Percentiles rank a stretch among this genome's conserved stretches.
These are phyloP conservation scores for Lycaena phlaeas DNA, from an alignment of 2,888 invertebrate species.

Conservation along the genomic window DNA sequence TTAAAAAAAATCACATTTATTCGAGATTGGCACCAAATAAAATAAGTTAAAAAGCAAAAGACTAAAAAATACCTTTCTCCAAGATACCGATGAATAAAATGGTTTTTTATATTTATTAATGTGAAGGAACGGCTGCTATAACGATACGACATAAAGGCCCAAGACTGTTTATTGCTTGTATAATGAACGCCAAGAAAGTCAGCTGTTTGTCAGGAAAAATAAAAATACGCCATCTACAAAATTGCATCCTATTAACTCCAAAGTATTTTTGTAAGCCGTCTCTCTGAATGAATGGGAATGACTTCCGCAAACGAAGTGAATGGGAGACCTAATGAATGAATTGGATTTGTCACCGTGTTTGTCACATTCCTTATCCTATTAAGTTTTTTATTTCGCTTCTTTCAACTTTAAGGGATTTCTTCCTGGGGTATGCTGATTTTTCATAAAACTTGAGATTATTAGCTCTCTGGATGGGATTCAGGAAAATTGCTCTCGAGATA, in stretches of 20 bases:
- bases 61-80: no score
- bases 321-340: constrained; percentile 13
- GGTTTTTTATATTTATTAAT: no score
- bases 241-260: not conserved
- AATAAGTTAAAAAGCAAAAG: no score
- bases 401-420: not conserved
- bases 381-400: constrained; percentile 4
- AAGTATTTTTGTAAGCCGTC: not conserved
- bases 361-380: constrained; percentile 10
- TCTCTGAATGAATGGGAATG: constrained; percentile 5
- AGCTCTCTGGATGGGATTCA: no score
- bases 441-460: not conserved
- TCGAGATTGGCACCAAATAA: no score
- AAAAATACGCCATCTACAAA: not conserved
- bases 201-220: not conserved
- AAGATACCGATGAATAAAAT: no score
- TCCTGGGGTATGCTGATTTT: not conserved
- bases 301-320: constrained; percentile 10
- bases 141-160: no score
- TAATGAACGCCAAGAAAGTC: not conserved
- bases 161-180: not conserved
- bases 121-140: no score
- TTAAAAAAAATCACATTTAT: no score
- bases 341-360: constrained; percentile 13
- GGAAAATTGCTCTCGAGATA: no score